Conservation (phyloP, 2,888 invertebrate genomes). For the Galeopsomyia nigrocyanea region DNA sequence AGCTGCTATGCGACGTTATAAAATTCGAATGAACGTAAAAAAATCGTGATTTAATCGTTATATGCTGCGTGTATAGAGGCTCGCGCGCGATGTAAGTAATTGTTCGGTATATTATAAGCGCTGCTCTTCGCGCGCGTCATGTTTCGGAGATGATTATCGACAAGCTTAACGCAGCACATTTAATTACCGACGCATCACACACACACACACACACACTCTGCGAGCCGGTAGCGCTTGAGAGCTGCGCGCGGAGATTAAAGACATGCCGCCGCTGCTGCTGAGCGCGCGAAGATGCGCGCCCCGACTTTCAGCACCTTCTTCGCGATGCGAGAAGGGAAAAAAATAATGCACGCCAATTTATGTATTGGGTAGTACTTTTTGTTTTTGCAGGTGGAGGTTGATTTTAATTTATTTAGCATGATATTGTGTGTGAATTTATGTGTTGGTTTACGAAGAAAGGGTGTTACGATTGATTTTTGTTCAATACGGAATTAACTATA, state of each 20-base stretch:
- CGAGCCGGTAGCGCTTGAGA: constrained; percentile 38
- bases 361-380: background rate
- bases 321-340: constrained; percentile 16
- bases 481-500: too few species aligned
- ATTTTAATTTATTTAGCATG: too few species aligned
- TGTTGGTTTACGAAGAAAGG: too few species aligned
- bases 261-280: constrained; percentile 31
- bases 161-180: constrained; percentile 40
- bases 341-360: too few species aligned
- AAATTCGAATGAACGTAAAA: too few species aligned
- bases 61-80: background rate
- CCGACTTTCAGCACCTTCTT: constrained; percentile 37
- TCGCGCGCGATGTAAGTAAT: constrained; percentile 27
- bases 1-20: too few species aligned
- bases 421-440: too few species aligned
- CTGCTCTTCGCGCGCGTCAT: constrained; percentile 19
- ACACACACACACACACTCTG: too few species aligned
- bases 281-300: constrained; percentile 13
- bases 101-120: constrained; percentile 22
- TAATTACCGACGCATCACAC: constrained; percentile 10
- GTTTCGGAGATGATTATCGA: constrained; percentile 43
- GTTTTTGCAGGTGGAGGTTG: background rate
- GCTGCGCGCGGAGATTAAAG: constrained; percentile 45
- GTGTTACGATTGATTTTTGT: too few species aligned
- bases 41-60: background rate